phyloP scores from a whole-genome alignment of 2,888 invertebrate genomes.

The Troilus luridus region DNA sequence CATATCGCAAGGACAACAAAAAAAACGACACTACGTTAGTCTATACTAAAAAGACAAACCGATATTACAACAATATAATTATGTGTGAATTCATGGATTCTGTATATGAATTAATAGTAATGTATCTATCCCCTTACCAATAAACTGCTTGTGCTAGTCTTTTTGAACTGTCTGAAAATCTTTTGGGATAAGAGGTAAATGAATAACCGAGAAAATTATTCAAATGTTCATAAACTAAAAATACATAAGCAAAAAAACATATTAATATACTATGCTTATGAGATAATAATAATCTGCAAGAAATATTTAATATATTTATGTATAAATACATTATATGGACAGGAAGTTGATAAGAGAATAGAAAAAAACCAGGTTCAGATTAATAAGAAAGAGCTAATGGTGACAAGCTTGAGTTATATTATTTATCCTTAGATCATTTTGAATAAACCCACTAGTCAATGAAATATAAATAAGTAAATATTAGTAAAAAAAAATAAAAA shows the following conservation, averaged over 20 bases:
- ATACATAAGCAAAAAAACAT: not conserved
- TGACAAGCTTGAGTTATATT: not conserved
- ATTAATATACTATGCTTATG: not conserved
- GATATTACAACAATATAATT: slow-evolving; percentile 48
- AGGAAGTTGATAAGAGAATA: slow-evolving; percentile 16
- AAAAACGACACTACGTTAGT: slow-evolving; percentile 62
- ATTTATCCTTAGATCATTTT: no score
- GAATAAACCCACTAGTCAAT: no score
- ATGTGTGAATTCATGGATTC: not conserved
- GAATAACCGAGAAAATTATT: not conserved
- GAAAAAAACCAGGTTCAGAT: not conserved
- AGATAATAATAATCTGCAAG: not conserved
- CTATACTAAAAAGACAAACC: slow-evolving; percentile 51
- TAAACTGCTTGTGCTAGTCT: not conserved
- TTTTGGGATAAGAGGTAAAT: not conserved
- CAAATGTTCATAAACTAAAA: not conserved
- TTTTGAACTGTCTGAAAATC: not conserved
- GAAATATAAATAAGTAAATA: no score
- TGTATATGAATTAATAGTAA: not conserved
- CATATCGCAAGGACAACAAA: slow-evolving; percentile 63
- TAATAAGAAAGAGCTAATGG: not conserved
- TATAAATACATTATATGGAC: not conserved
- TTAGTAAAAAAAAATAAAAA: no score
- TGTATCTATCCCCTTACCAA: slow-evolving; percentile 18
- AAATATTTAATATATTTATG: not conserved